phyloP scores from a whole-genome alignment of 2,888 invertebrate species.

The Yponomeuta evonymella region DNA sequence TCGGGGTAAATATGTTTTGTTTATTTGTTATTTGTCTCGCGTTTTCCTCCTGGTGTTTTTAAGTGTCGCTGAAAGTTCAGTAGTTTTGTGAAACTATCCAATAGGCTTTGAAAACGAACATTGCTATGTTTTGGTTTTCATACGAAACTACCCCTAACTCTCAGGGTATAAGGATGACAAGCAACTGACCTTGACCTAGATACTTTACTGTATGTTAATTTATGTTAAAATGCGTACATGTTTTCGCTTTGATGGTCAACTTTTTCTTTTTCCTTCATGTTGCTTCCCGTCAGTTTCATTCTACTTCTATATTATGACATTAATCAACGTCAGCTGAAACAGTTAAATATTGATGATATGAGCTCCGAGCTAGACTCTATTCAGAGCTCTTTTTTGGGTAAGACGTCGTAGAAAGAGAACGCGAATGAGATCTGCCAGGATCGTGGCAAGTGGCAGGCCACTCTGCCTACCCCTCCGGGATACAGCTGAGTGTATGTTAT shows the following conservation, averaged over 20 bases:
- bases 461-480: no score
- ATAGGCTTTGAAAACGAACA: no score
- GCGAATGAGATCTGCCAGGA: no score
- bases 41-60: neutral
- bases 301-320: neutral
- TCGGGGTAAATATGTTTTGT: conserved; percentile 9
- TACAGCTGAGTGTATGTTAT: no score
- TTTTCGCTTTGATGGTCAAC: neutral
- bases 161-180: neutral
- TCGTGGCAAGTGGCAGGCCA: no score
- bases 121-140: neutral
- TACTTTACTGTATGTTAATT: neutral
- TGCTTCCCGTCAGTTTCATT: neutral
- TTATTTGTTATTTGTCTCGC: neutral
- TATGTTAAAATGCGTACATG: neutral
- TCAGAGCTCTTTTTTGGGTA: no score
- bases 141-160: neutral
- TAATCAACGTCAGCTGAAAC: neutral
- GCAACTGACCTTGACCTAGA: neutral
- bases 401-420: no score
- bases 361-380: no score
- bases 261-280: neutral
- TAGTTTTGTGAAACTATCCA: neutral
- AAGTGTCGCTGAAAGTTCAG: neutral
- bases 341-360: no score